Evolutionary conservation across 2,113 vertebrate species (phyloP).

Genomic region (Lasiurus cinereus): DNA sequence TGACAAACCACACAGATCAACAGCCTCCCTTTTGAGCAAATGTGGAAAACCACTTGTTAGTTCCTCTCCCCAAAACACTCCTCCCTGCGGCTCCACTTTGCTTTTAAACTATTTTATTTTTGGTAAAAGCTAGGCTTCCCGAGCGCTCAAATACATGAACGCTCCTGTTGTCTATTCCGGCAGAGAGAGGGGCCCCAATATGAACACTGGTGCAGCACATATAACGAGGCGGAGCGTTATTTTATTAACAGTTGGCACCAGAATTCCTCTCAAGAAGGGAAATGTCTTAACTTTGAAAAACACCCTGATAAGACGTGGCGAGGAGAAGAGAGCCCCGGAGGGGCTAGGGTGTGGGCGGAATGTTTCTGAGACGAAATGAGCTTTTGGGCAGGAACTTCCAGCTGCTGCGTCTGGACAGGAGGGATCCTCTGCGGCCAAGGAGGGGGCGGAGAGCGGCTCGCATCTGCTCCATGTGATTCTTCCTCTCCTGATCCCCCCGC

Average conservation of each 20-base stretch:
- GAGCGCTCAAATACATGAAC: conserved; percentile 24
- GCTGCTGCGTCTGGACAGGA: fast-evolving
- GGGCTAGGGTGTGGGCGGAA: conserved; percentile 64
- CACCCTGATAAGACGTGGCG: neutral
- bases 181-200: neutral
- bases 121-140: conserved; percentile 57
- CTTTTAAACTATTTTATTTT: conserved; percentile 69
- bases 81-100: conserved; percentile 55
- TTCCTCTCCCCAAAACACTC: neutral
- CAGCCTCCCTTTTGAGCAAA: conserved; percentile 75
- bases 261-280: conserved; percentile 54
- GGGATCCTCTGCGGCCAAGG: conserved; percentile 1
- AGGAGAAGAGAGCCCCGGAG: neutral
- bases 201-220: neutral
- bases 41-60: conserved; percentile 76
- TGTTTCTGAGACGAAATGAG: conserved; percentile 69
- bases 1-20: conserved; percentile 68
- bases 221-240: neutral
- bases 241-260: conserved; percentile 51
- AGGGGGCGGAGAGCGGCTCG: neutral
- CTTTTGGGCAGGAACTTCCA: conserved; percentile 23
- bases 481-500: no score
- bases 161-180: conserved; percentile 26
- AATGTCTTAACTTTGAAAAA: conserved; percentile 66
- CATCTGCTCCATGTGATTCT: neutral